phyloP scores from a whole-genome alignment of 1,140 invertebrate genomes.

The Drosophila athabasca region DNA sequence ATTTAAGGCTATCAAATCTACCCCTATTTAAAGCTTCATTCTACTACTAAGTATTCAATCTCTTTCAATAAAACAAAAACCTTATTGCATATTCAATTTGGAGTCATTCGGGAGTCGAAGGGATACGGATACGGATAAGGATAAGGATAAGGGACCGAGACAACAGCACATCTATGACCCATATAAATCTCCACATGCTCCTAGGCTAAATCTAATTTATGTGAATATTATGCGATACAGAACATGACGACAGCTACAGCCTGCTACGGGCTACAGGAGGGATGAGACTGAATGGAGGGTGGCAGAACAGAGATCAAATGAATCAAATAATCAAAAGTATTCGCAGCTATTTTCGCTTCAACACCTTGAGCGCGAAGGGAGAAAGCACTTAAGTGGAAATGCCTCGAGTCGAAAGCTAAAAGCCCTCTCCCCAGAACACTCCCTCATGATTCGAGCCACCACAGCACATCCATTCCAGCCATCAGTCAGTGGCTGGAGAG shows the following conservation, averaged over 20 bases:
- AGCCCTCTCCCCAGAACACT: slow-evolving; percentile 34
- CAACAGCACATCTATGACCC: slow-evolving; percentile 12
- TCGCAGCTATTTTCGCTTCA: slow-evolving; percentile 66
- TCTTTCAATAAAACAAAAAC: slow-evolving; percentile 51
- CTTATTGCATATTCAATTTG: slow-evolving; percentile 56
- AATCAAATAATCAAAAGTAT: slow-evolving; percentile 69
- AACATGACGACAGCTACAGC: not conserved
- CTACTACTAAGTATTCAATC: slow-evolving; percentile 40
- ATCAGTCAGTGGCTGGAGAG: slow-evolving; percentile 25
- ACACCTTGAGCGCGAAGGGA: slow-evolving; percentile 63
- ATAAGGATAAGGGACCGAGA: not conserved
- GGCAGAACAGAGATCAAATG: slow-evolving; percentile 65
- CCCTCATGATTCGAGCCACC: not conserved
- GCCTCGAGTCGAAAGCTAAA: slow-evolving; percentile 76
- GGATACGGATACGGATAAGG: slow-evolving; percentile 33
- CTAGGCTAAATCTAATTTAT: slow-evolving; percentile 73
- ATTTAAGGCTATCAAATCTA: slow-evolving; percentile 12
- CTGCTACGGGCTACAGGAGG: too few species aligned
- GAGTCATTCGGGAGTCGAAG: not conserved
- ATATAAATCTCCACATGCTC: slow-evolving; percentile 51
- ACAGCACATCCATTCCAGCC: not conserved
- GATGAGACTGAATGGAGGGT: not conserved
- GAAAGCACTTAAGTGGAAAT: slow-evolving; percentile 77
- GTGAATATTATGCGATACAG: slow-evolving; percentile 68
- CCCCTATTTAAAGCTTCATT: slow-evolving; percentile 28